phyloP scores from a whole-genome alignment of 2,888 invertebrate species.

The Hoplodrina ambigua region DNA sequence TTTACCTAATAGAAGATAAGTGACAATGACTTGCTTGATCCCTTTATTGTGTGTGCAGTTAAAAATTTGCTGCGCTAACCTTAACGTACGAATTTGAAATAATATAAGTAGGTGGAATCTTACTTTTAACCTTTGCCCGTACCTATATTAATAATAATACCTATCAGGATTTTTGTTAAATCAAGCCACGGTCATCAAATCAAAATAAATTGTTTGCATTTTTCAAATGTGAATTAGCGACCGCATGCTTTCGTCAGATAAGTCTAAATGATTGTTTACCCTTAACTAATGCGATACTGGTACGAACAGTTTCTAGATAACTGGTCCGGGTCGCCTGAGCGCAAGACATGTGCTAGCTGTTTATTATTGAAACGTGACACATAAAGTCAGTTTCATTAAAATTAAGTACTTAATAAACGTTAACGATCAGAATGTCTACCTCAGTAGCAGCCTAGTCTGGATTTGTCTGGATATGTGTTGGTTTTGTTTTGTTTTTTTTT shows the following conservation, averaged over 20 bases:
- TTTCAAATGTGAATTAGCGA: neutral
- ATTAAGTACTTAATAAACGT: neutral
- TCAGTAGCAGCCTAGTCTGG: neutral
- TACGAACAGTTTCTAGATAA: constrained; percentile 49
- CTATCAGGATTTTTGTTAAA: neutral
- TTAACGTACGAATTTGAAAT: neutral
- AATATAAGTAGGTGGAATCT: neutral
- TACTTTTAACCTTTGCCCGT: constrained; percentile 1
- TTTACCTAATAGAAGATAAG: constrained; percentile 7
- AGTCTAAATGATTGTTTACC: constrained; percentile 38
- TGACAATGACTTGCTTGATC: constrained; percentile 22
- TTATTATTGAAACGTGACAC: constrained; percentile 50
- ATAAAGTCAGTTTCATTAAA: neutral
- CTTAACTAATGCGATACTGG: constrained; percentile 38
- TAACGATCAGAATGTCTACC: neutral
- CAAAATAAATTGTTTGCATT: constrained; percentile 1
- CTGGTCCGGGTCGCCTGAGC: constrained; percentile 38
- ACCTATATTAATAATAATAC: neutral
- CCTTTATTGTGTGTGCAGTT: constrained; percentile 18
- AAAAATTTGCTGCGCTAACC: constrained; percentile 7
- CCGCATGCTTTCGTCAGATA: constrained; percentile 29
- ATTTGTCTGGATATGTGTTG: too few relatives aligned
- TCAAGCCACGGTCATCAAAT: neutral
- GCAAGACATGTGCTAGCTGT: constrained; percentile 49
- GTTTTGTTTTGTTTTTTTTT: too few relatives aligned